These are phyloP conservation scores for Muscicapa striata DNA, from an alignment of 2,797 vertebrate species.

Conservation along the genomic window DNA sequence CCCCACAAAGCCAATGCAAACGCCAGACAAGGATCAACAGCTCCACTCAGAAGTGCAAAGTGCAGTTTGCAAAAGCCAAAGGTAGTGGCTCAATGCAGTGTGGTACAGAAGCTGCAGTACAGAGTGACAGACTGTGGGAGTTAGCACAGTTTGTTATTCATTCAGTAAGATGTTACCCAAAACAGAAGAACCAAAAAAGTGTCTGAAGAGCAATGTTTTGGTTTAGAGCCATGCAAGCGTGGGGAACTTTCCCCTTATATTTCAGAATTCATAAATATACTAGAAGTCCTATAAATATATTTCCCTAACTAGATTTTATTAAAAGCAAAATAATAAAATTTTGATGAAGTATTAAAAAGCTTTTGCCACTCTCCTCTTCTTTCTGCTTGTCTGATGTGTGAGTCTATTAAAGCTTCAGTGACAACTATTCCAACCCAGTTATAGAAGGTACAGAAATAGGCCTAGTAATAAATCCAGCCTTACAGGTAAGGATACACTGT, in stretches of 20 bases:
- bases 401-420: conserved; percentile 14
- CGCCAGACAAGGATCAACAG: neutral
- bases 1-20: neutral
- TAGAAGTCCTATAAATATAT: neutral
- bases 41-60: neutral
- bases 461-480: neutral
- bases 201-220: neutral
- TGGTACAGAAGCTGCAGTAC: neutral
- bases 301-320: conserved; percentile 14
- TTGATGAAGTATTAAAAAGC: conserved; percentile 28
- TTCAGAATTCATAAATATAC: neutral
- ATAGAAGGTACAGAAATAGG: neutral
- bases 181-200: neutral
- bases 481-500: neutral
- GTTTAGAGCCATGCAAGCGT: neutral
- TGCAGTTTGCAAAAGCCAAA: neutral
- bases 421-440: neutral
- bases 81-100: neutral
- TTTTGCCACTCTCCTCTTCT: conserved; percentile 3
- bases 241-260: neutral
- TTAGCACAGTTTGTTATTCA: neutral
- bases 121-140: neutral
- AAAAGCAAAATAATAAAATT: conserved; percentile 34
- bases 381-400: neutral
- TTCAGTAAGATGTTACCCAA: neutral